phyloP scores from a whole-genome alignment of 1,140 invertebrate genomes.

The Drosophila orosa region DNA sequence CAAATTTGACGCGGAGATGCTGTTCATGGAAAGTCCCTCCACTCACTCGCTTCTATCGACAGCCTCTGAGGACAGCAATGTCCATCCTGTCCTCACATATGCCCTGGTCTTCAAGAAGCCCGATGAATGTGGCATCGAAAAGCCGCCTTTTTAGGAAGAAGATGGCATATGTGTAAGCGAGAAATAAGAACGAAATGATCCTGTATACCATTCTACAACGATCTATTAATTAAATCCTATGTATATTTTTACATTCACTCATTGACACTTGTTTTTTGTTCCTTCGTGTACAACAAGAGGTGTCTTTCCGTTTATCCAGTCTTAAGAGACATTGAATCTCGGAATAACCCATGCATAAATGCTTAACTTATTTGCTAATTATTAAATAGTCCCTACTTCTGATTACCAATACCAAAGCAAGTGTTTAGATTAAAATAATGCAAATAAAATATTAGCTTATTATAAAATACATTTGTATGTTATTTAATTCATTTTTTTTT shows the following conservation, averaged over 20 bases:
- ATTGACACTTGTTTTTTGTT: too few relatives aligned
- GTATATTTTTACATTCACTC: not conserved
- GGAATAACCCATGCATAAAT: too few relatives aligned
- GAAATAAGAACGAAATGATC: not conserved
- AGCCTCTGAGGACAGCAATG: constrained; percentile 49
- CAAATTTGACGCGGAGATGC: constrained; percentile 60
- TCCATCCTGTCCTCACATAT: constrained; percentile 67
- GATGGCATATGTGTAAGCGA: not conserved
- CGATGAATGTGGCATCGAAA: constrained; percentile 66
- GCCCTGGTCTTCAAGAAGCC: constrained; percentile 67
- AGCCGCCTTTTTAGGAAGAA: constrained; percentile 39
- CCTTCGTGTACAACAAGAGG: too few relatives aligned
- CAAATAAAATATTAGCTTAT: too few relatives aligned
- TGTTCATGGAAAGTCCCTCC: constrained; percentile 64
- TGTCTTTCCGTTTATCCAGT: too few relatives aligned
- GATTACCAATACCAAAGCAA: too few relatives aligned
- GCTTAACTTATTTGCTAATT: too few relatives aligned
- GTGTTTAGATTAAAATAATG: too few relatives aligned
- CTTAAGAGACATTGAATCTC: not conserved
- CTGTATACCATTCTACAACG: not conserved
- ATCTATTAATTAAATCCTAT: not conserved
- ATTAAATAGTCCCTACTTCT: too few relatives aligned
- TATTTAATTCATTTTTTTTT: not conserved
- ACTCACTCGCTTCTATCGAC: constrained; percentile 62
- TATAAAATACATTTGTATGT: not conserved